These are phyloP conservation scores for Syngnathoides biaculeatus DNA, from an alignment of 2,113 vertebrate species.

Conservation along the genomic window DNA sequence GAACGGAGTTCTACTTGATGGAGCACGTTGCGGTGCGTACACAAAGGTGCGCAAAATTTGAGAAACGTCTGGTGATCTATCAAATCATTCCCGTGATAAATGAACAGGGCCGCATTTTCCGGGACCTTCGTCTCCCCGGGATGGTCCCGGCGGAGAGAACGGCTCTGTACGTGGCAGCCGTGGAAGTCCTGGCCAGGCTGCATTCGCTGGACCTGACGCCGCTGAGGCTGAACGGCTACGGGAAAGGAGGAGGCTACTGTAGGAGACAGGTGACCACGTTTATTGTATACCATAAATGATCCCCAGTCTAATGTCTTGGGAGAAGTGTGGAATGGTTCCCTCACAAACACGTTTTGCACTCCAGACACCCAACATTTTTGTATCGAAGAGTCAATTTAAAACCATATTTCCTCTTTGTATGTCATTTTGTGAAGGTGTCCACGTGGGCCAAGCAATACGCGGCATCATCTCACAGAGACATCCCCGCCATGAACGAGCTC, in stretches of 20 bases:
- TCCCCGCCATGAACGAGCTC: constrained; percentile 82
- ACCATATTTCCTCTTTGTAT: not conserved
- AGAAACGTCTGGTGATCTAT: not conserved
- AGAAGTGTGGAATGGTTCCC: too few species aligned
- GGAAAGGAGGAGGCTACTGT: constrained; percentile 83
- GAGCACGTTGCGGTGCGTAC: constrained; percentile 80
- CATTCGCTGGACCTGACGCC: constrained; percentile 76
- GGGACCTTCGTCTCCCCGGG: constrained; percentile 76
- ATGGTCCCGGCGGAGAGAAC: constrained; percentile 78
- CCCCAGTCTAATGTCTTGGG: not conserved
- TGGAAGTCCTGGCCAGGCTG: constrained; percentile 80
- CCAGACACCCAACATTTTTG: too few species aligned
- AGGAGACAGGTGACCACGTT: constrained; percentile 84
- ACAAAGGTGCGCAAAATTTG: too few species aligned
- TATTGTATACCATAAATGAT: not conserved
- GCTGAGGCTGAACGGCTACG: constrained; percentile 78
- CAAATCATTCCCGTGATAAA: not conserved
- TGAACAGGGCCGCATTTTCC: constrained; percentile 85
- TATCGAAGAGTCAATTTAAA: not conserved
- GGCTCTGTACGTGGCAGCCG: constrained; percentile 81
- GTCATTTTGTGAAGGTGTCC: constrained; percentile 71
- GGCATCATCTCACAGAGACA: constrained; percentile 77
- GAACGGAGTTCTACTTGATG: constrained; percentile 94
- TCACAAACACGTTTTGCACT: not conserved
- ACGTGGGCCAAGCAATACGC: constrained; percentile 91